These are phyloP conservation scores for Halictus ligatus DNA, from an alignment of 2,888 invertebrate genomes.

Conservation along the genomic window DNA sequence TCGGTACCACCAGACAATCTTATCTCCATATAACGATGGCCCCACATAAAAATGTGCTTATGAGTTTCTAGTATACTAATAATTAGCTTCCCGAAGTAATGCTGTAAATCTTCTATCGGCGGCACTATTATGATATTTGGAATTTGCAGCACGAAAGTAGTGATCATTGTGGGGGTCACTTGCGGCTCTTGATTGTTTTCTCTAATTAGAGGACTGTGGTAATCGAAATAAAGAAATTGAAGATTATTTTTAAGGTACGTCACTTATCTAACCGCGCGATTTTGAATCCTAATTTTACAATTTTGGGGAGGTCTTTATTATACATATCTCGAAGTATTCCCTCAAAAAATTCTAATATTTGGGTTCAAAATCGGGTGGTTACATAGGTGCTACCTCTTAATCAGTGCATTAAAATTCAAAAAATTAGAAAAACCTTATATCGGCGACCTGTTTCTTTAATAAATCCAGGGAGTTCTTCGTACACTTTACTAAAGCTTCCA, in stretches of 20 bases:
- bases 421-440: slow-evolving; percentile 70
- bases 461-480: slow-evolving; percentile 91
- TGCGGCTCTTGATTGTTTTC: slow-evolving; percentile 19
- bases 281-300: not conserved
- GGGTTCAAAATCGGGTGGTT: not conserved
- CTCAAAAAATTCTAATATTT: not conserved
- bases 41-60: slow-evolving; percentile 92
- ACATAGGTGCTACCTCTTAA: not conserved
- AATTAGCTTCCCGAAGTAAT: slow-evolving; percentile 87
- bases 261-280: not conserved
- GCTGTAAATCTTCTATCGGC: slow-evolving; percentile 90
- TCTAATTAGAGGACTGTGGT: slow-evolving; percentile 18
- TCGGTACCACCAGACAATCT: not conserved
- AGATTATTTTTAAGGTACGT: not conserved
- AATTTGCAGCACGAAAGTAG: slow-evolving; percentile 88
- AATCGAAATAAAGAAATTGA: not conserved
- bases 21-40: slow-evolving; percentile 87
- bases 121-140: slow-evolving; percentile 88
- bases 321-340: not conserved
- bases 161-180: slow-evolving; percentile 86
- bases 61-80: slow-evolving; percentile 90
- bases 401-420: not conserved
- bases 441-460: slow-evolving; percentile 87
- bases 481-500: slow-evolving; percentile 90
- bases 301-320: not conserved